Base-by-base conservation (phyloP, 1,140 invertebrate genomes). In the Drosophila dunni region DNA sequence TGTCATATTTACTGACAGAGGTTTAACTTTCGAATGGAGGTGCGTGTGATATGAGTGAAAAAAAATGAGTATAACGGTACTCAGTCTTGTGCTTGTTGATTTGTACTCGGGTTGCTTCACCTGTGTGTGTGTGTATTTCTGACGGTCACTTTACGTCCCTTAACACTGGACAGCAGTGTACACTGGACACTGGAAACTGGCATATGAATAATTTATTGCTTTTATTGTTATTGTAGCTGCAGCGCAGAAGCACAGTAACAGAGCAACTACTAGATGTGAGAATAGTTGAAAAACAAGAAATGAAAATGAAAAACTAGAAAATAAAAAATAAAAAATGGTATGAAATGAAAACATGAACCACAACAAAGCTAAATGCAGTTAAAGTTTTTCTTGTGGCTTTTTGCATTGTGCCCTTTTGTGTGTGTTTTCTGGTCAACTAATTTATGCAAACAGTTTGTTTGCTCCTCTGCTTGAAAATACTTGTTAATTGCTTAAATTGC, bases 391-490 rank as follows among this genome's bases (percentile, higher is more conserved):
- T 50, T 70, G 56, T 38, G 67, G 65, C 56, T 73, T 78, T 69
- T 63, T 57, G 63, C 62, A 68, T 73, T 68, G 65, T 65, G 56
- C 46, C 81, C 62, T 76, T 72, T 72, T 73, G 24, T 29, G 6
- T 73, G 24, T 29, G 6, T 29, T 5, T 29, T 29, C 24, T 29
- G 72, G 81, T 53, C 75, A 80, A 77, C 77, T 77, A 84, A 83
- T 83, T 83, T 85, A 85, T 85, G 81, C 73, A 78, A 57, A 48
- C 68, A 79, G 77, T 66, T 79, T 62, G 78, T 50, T 45, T 68
- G 61, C 60, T 50, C 5, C 8, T 7, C 29, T 9, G 11, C 20
- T 44, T 7, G 46, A 24, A 68, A 74, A 44, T 42, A 9, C 24
- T 34, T 57, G 44, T 56, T 69, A 69, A 74, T 74, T 74, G 57